Conservation (phyloP, 2,797 vertebrate genomes). For the Corythornis leucogaster region DNA sequence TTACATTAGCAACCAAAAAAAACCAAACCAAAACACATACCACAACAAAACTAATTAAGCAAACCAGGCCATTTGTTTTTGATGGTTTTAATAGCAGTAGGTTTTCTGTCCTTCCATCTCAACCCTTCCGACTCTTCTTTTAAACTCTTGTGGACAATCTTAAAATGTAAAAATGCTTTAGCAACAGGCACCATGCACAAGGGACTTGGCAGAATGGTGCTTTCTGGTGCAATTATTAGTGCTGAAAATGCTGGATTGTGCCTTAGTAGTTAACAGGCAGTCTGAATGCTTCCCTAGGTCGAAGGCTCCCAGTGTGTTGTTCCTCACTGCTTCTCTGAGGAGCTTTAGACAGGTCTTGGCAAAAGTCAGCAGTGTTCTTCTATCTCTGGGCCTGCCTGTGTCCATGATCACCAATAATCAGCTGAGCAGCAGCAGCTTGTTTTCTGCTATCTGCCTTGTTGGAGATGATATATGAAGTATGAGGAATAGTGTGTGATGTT, state of each 20-base stretch:
- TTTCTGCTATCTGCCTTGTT: conserved; percentile 65
- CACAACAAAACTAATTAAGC: not conserved
- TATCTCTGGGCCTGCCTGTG: not conserved
- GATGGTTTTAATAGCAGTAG: not conserved
- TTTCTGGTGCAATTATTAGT: not conserved
- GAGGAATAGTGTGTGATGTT: conserved; percentile 56
- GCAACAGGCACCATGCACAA: not conserved
- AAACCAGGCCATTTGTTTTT: no score
- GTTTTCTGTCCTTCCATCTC: not conserved
- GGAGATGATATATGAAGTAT: conserved; percentile 60
- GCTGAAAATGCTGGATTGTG: not conserved
- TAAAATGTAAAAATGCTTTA: not conserved
- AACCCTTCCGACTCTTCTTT: not conserved
- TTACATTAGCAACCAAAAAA: not conserved
- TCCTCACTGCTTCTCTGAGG: not conserved
- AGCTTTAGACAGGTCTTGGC: conserved; percentile 2
- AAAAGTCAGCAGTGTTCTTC: not conserved
- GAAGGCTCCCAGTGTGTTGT: not conserved
- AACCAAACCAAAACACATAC: not conserved
- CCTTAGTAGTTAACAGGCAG: not conserved
- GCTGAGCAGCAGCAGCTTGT: conserved; percentile 27
- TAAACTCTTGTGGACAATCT: not conserved
- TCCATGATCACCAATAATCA: conserved; percentile 43
- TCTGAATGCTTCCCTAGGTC: not conserved
- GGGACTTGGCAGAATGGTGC: not conserved